Evolutionary conservation across 2,888 invertebrate species (phyloP).

Genomic region (Acleris holmiana): DNA sequence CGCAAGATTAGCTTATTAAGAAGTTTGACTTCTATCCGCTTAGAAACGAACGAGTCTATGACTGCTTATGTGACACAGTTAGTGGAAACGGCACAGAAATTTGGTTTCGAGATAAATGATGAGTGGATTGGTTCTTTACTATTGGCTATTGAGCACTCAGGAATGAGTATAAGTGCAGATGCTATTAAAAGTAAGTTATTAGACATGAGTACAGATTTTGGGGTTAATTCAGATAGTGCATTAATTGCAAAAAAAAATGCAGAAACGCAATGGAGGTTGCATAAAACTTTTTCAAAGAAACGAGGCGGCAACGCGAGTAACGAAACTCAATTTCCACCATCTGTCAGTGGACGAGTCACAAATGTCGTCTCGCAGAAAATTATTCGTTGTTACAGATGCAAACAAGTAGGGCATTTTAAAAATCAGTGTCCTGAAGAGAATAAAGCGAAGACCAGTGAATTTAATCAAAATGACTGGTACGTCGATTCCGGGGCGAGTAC

Average conservation of each 20-base stretch:
- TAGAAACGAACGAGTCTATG: slow-evolving; percentile 15
- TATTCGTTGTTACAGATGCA: slow-evolving; percentile 40
- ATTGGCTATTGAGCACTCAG: slow-evolving; percentile 20
- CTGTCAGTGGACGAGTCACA: not conserved
- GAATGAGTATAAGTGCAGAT: not conserved
- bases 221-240: slow-evolving; percentile 11
- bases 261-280: too few species aligned
- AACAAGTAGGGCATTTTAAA: slow-evolving; percentile 38
- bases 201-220: slow-evolving; percentile 37
- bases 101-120: slow-evolving; percentile 9
- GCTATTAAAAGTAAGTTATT: slow-evolving; percentile 9
- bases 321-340: slow-evolving; percentile 11
- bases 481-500: slow-evolving; percentile 41
- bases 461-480: too few species aligned
- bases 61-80: slow-evolving; percentile 9
- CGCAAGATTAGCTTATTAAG: slow-evolving; percentile 25
- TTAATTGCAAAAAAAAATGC: not conserved
- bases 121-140: slow-evolving; percentile 10
- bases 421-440: slow-evolving; percentile 31
- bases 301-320: slow-evolving; percentile 4
- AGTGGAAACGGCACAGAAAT: slow-evolving; percentile 19
- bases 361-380: not conserved
- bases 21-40: slow-evolving; percentile 8
- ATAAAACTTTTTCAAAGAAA: too few species aligned
- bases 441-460: slow-evolving; percentile 26